These are phyloP conservation scores for Raja brachyura DNA, from an alignment of 2,113 vertebrate genomes.

Conservation along the genomic window DNA sequence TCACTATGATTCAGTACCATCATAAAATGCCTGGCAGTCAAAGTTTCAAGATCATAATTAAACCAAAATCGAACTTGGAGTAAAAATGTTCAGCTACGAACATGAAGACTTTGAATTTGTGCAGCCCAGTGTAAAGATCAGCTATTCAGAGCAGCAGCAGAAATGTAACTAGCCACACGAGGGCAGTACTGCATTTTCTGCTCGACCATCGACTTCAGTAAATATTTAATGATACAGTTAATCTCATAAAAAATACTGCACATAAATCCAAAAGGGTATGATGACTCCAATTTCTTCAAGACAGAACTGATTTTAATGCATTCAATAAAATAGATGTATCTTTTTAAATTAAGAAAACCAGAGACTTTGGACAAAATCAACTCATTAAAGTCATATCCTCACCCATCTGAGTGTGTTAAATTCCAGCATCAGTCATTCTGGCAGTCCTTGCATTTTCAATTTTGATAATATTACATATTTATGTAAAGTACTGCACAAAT, in stretches of 20 bases:
- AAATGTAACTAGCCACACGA: neutral
- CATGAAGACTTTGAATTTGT: neutral
- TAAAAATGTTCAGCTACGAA: neutral
- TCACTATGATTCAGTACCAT: no score
- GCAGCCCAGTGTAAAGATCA: no score
- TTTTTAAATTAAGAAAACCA: neutral
- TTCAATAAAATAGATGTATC: conserved; percentile 3
- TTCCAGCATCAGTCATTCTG: neutral
- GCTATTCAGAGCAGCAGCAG: no score
- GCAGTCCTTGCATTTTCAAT: conserved; percentile 10
- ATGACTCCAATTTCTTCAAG: conserved; percentile 10
- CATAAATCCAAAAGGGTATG: conserved; percentile 18
- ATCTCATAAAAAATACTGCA: neutral
- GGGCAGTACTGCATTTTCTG: neutral
- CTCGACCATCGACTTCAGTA: neutral
- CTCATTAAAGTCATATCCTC: conserved; percentile 1
- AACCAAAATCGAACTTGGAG: neutral
- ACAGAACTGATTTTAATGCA: neutral
- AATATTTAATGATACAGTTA: neutral
- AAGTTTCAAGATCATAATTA: neutral
- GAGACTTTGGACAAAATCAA: neutral
- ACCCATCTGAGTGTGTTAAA: neutral
- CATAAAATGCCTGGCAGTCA: neutral
- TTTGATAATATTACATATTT: conserved; percentile 9
- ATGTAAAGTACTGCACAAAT: neutral